phyloP scores from a whole-genome alignment of 2,888 invertebrate genomes.

The Sphinx pinastri region DNA sequence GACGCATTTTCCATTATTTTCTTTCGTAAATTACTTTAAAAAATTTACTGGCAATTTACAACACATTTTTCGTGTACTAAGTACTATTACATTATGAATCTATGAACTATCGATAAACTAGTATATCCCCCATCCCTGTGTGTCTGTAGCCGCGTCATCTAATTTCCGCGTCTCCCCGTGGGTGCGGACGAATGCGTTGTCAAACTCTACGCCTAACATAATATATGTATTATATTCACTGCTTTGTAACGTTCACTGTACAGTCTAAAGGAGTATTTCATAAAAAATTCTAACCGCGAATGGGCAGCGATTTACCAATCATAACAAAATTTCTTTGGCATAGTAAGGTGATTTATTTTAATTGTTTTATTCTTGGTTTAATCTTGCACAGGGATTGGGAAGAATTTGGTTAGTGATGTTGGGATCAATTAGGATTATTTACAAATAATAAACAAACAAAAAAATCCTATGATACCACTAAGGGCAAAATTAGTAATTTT shows the following conservation, averaged over 20 bases:
- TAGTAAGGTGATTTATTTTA: background rate
- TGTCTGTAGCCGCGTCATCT: constrained; percentile 59
- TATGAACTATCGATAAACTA: constrained; percentile 9
- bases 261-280: background rate
- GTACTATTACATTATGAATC: background rate
- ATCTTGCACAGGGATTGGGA: background rate
- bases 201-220: constrained; percentile 42
- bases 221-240: background rate
- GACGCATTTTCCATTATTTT: too few relatives aligned
- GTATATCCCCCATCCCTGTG: background rate
- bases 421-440: too few relatives aligned
- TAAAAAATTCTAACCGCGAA: too few relatives aligned
- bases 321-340: too few relatives aligned
- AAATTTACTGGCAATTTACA: too few relatives aligned
- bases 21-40: too few relatives aligned
- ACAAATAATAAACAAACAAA: too few relatives aligned
- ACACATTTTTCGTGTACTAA: too few relatives aligned
- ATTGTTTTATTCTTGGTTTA: background rate
- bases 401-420: too few relatives aligned
- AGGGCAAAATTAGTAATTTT: too few relatives aligned
- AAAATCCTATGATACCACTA: too few relatives aligned
- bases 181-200: constrained; percentile 58
- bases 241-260: background rate
- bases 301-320: too few relatives aligned
- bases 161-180: constrained; percentile 61